A percentile compares a stretch with the other conserved stretches of the same genome.
Conservation (phyloP, 2,113 vertebrate species). For the Clupea harengus region DNA sequence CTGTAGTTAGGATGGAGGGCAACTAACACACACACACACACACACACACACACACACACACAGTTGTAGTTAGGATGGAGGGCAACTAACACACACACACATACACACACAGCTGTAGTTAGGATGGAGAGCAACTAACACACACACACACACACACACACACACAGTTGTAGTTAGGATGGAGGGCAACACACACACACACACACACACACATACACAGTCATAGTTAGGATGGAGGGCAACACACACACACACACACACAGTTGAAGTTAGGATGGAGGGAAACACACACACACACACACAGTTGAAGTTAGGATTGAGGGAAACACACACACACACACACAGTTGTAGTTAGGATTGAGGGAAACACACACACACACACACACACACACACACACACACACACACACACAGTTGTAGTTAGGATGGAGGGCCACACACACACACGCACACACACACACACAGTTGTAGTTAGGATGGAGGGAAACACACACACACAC, state of each 20-base stretch:
- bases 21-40: slow-evolving; percentile 22
- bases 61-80: too few species aligned
- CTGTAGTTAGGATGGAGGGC: too few species aligned
- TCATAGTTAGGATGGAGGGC: too few species aligned
- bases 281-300: slow-evolving; percentile 1
- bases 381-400: too few species aligned
- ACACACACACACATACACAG: neutral
- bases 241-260: neutral
- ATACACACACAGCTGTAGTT: neutral
- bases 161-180: too few species aligned
- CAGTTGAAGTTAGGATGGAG: too few species aligned
- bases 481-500: slow-evolving; percentile 19
- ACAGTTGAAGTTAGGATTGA: too few species aligned
- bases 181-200: slow-evolving; percentile 17
- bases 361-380: neutral
- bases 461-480: too few species aligned
- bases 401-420: too few species aligned
- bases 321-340: slow-evolving; percentile 13
- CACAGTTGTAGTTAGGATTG: too few species aligned
- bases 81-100: slow-evolving; percentile 9
- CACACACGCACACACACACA: slow-evolving; percentile 9
- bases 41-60: neutral
- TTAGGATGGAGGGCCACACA: too few species aligned
- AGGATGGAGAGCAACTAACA: too few species aligned
- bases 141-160: slow-evolving; percentile 5